A percentile compares a stretch with the other conserved stretches of the same genome.
phyloP scores from a whole-genome alignment of 1,140 invertebrate species.

The Penaeus indicus region DNA sequence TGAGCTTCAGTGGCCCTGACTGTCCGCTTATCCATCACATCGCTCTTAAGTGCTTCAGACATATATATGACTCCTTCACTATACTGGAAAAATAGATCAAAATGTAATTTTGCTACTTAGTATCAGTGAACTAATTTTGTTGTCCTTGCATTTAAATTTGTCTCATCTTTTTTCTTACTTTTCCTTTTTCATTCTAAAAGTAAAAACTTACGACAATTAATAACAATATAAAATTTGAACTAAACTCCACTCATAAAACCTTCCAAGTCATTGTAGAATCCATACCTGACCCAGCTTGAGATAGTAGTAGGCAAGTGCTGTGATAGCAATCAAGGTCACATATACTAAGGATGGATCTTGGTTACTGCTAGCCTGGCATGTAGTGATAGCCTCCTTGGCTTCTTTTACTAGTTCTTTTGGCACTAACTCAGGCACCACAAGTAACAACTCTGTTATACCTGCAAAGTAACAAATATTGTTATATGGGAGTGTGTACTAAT shows the following conservation, averaged over 20 bases:
- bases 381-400: not conserved
- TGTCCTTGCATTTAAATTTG: too few relatives aligned
- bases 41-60: not conserved
- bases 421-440: conserved; percentile 46
- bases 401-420: conserved; percentile 24
- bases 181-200: too few relatives aligned
- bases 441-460: conserved; percentile 51
- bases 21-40: conserved; percentile 39
- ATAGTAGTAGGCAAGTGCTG: conserved; percentile 41
- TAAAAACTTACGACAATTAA: too few relatives aligned
- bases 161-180: too few relatives aligned
- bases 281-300: conserved; percentile 46
- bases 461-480: not conserved
- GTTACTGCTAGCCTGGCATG: not conserved
- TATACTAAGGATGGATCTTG: conserved; percentile 39
- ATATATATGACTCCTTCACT: conserved; percentile 27
- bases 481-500: not conserved
- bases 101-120: too few relatives aligned
- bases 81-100: conserved; percentile 19
- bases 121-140: too few relatives aligned
- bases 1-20: conserved; percentile 44
- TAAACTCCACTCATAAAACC: too few relatives aligned
- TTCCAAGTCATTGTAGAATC: too few relatives aligned
- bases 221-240: too few relatives aligned
- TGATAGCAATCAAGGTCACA: conserved; percentile 5